Percentiles rank a stretch among this genome's conserved stretches.
Conservation (phyloP, 2,113 vertebrate genomes). For the Psammodynastes pulverulentus region DNA sequence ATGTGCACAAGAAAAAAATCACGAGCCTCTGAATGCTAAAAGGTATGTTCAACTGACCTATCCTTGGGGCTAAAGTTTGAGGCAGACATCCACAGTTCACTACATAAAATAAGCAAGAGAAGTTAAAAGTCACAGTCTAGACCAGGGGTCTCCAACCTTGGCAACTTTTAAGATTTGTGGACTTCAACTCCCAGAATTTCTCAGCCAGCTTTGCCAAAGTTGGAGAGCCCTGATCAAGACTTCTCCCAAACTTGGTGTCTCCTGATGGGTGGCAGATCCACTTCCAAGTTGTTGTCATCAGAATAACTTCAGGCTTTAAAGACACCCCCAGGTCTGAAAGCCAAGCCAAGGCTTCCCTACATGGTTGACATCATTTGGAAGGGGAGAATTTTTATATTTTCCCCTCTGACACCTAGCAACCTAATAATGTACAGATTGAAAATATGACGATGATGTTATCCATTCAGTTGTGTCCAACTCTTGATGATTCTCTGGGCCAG, state of each 20-base stretch:
- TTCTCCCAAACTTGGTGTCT: neutral
- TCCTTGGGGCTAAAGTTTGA: neutral
- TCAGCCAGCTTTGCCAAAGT: too few relatives aligned
- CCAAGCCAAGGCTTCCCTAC: too few relatives aligned
- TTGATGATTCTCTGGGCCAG: too few relatives aligned
- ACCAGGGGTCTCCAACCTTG: too few relatives aligned
- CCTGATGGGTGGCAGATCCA: neutral
- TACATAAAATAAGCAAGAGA: neutral
- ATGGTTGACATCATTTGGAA: neutral
- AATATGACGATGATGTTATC: neutral
- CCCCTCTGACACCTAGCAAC: neutral
- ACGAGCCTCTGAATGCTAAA: neutral
- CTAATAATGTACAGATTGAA: neutral
- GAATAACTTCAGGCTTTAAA: neutral
- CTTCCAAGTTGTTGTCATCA: neutral
- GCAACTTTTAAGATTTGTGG: too few relatives aligned
- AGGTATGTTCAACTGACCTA: neutral
- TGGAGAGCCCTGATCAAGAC: too few relatives aligned
- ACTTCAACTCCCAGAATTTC: too few relatives aligned
- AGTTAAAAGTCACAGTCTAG: neutral
- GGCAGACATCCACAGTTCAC: neutral
- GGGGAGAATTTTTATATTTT: neutral
- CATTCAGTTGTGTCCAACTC: too few relatives aligned
- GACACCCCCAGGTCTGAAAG: neutral
- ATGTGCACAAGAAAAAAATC: too few relatives aligned